Evolutionary conservation across 2,113 vertebrate species (phyloP), one percentile per base, ranked within the genome.

Genomic region (Porphyrio hochstetteri): DNA sequence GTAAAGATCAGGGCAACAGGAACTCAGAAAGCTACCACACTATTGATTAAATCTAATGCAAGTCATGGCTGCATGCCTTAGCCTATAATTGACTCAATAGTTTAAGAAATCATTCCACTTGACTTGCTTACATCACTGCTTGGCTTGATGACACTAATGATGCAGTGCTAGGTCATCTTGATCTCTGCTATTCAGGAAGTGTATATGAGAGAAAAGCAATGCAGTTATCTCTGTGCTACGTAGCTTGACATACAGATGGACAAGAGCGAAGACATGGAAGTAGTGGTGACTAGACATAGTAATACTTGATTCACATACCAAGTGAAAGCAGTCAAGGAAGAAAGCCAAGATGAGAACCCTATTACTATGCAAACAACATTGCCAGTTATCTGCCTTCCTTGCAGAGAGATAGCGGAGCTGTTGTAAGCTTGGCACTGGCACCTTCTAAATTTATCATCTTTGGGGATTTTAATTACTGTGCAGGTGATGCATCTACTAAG

Each of bases 401-500:
- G 61, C 50, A n/a, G 83, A 59, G 31, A 35, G 33, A 20, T 91
- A 82, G 71, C 72, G 63, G 77, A 84, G 60, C 74, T 89, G 52
- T 60, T 89, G 11, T 56, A 42, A 40, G 35, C 35, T 90, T 95
- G 67, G 63, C 76, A 65, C 27, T 79, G 33, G 11, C 8, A 31
- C 40, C 23, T 89, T 76, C 48, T 91, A 84, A 63, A 89, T 92
- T 81, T 81, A 60, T 86, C 19, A 36, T 92, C 82, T 77, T 88
- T 16, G 17, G 23, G 42, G 50, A 63, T 93, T 83, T 86, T 93
- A 93, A 88, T 91, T 96, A 88, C 46, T 64, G 7, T 94, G 76
- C 64, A 74, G 38, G 33, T 92, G 50, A 69, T 75, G 36, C 38
- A 55, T 83, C 42, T 86, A 31, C 28, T 70, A 70, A 75, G 19